Conservation (phyloP, 2,113 vertebrate genomes). For the Lasiurus borealis region DNA sequence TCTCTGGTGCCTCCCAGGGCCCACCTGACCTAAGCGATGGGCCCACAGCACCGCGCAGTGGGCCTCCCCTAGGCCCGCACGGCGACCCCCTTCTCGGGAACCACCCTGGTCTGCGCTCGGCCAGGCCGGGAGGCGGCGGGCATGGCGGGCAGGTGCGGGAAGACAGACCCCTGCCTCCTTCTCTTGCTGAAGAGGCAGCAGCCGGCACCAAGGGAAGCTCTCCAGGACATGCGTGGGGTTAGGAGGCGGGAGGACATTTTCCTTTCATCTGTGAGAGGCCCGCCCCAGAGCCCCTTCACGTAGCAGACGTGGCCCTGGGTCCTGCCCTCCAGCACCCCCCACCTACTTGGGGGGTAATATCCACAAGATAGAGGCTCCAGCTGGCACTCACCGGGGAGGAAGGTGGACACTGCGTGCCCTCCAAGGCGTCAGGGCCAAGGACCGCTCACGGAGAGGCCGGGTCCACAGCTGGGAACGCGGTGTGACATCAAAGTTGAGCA, state of each 20-base stretch:
- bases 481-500: rapidly evolving
- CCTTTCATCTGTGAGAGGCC: not conserved
- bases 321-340: not conserved
- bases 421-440: not conserved
- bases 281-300: not conserved
- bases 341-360: too few relatives aligned
- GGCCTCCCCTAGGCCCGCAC: not conserved
- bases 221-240: rapidly evolving
- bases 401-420: rapidly evolving
- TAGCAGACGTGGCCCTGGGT: not conserved
- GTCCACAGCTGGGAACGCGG: too few relatives aligned
- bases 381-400: not conserved
- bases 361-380: not conserved
- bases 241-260: rapidly evolving
- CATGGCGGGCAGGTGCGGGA: too few relatives aligned
- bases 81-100: not conserved
- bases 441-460: not conserved
- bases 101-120: not conserved
- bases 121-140: too few relatives aligned
- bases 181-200: not conserved
- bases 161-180: not conserved
- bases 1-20: not conserved
- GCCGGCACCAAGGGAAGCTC: not conserved
- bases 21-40: not conserved
- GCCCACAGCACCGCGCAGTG: rapidly evolving